phyloP scores from a whole-genome alignment of 2,797 vertebrate species.

The Okamejei kenojei region DNA sequence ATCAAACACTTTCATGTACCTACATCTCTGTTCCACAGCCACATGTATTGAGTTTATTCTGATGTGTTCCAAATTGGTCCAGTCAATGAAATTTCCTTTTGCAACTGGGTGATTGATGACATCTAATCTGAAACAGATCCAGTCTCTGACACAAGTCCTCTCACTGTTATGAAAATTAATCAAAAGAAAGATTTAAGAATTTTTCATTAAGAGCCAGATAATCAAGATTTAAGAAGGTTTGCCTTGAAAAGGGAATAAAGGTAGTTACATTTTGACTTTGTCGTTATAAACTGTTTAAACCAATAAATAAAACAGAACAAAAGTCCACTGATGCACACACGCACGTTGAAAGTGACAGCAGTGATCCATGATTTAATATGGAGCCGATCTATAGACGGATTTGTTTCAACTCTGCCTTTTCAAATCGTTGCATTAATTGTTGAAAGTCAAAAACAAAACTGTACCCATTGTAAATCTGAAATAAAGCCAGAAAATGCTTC shows the following conservation, averaged over 20 bases:
- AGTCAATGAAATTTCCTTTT: neutral
- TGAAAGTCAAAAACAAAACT: no score
- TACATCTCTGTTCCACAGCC: neutral
- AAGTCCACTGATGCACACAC: neutral
- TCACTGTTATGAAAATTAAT: neutral
- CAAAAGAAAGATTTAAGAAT: neutral
- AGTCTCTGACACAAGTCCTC: neutral
- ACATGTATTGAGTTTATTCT: neutral
- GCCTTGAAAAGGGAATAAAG: neutral
- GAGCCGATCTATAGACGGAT: neutral
- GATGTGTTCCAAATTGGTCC: neutral
- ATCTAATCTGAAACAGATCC: neutral
- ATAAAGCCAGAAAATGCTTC: no score
- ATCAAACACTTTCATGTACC: neutral
- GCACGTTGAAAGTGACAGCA: neutral
- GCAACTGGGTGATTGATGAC: neutral
- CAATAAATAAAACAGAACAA: neutral
- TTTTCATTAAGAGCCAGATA: neutral
- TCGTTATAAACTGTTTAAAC: neutral
- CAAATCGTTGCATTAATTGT: no score
- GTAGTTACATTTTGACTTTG: neutral
- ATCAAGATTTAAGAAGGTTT: neutral
- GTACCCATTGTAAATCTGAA: no score
- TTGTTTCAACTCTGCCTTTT: neutral
- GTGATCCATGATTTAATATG: neutral